Evolutionary conservation across 2,888 invertebrate species (phyloP).

Genomic region (Drosophila nr. perissopoda): DNA sequence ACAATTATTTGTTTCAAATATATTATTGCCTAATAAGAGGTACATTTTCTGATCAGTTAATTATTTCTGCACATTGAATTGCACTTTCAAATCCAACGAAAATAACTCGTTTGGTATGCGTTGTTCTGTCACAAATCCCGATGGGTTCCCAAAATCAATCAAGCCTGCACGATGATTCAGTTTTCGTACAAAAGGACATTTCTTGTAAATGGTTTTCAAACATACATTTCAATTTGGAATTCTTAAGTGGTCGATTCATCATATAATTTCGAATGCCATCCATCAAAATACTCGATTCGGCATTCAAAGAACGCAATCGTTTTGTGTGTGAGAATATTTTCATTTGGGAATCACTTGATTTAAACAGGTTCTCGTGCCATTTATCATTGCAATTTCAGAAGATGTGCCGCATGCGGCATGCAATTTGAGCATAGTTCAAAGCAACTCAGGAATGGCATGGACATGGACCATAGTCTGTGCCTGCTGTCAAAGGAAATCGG

Average conservation of each 20-base stretch:
- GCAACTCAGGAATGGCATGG: slow-evolving; percentile 7
- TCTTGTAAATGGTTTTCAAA: slow-evolving; percentile 9
- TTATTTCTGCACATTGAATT: neutral
- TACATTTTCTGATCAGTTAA: neutral
- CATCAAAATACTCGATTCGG: slow-evolving; percentile 44
- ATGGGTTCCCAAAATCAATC: slow-evolving; percentile 18
- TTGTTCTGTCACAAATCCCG: slow-evolving; percentile 1
- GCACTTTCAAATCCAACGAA: neutral
- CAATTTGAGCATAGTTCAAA: slow-evolving; percentile 37
- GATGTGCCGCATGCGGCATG: neutral
- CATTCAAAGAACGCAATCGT: slow-evolving; percentile 24
- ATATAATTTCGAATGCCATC: slow-evolving; percentile 44
- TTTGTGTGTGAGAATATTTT: slow-evolving; percentile 18
- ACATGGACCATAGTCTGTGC: slow-evolving; percentile 45
- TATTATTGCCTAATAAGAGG: neutral
- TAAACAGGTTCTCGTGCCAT: slow-evolving; percentile 38
- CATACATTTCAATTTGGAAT: slow-evolving; percentile 44
- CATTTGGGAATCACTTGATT: slow-evolving; percentile 43
- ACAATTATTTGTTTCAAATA: neutral
- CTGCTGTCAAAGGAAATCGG: slow-evolving; percentile 67
- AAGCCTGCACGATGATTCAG: slow-evolving; percentile 12
- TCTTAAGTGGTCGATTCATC: slow-evolving; percentile 47
- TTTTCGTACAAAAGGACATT: slow-evolving; percentile 15
- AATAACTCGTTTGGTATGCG: neutral
- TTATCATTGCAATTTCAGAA: slow-evolving; percentile 50